Base-by-base conservation (phyloP, 2,888 invertebrate species). In the Meloe dianella region DNA sequence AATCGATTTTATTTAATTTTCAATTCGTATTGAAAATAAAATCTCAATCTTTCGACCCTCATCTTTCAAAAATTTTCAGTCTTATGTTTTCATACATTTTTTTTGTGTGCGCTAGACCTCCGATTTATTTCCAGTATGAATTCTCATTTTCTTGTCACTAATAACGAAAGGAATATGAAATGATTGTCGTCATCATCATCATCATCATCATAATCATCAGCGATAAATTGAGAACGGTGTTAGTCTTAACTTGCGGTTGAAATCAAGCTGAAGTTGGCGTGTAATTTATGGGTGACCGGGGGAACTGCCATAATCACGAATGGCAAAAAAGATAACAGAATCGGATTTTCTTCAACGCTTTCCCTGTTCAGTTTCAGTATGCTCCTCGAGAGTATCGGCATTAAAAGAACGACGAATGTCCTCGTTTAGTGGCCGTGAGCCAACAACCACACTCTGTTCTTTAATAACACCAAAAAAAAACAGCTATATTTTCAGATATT, bases 291-390 rank as follows among this genome's bases (percentile, higher is more conserved):
- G 74, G 71, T 73, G 74, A 75, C 76, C 70, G 75, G 75, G 78
- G 78, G 76, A 75, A 74, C 73, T 75, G 78, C 80, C 80, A 81
- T 83, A 84, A 84, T 83, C 83, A 78, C 78, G 84, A 84, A 84
- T 84, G 84, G 84, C 78, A 83, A 84, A 84, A 84, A 84, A 84
- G 84, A 84, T 84, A 84, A 84, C 83, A 81, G 79, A 83, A 83
- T 82, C 84, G 78, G 83, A 82, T 84, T 84, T 84, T 79, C 77
- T 77, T 75, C 72, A 75, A 74, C 73, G 78, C 74, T 76, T 72
- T 75, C 73, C 71, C 72, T 64, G 75, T 78, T 78, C 79, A 75
- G 74, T 77, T 80, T 81, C 81, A 81, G 81, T 81, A 81, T 81
- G 81, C 80, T 81, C 74, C 80, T 81, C 74, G 71, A 71, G 73